Percentiles rank a stretch among this genome's conserved stretches.
phyloP scores from a whole-genome alignment of 1,140 invertebrate species.

The Drosophila ohnishii region DNA sequence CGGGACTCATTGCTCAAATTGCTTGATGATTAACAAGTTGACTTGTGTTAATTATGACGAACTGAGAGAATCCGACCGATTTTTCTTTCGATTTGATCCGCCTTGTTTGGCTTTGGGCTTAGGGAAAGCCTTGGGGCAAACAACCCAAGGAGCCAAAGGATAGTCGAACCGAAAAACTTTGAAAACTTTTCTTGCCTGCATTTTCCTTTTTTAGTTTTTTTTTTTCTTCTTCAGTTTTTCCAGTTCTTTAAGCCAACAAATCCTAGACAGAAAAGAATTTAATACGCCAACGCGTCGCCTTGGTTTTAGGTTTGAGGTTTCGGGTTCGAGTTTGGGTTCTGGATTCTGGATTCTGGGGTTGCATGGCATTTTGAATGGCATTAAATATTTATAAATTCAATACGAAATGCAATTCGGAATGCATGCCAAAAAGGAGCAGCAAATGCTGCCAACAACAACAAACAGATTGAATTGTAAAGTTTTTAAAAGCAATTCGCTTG shows the following conservation, averaged over 20 bases:
- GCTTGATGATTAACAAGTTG: conserved; percentile 80
- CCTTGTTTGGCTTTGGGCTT: conserved; percentile 33
- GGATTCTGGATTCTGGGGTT: conserved; percentile 46
- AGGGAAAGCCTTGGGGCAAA: conserved; percentile 60
- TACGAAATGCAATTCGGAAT: conserved; percentile 81
- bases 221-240: no score
- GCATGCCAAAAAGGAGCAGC: conserved; percentile 65
- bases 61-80: conserved; percentile 39
- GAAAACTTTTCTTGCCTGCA: conserved; percentile 27
- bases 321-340: not conserved
- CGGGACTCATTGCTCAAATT: conserved; percentile 55
- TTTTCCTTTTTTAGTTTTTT: conserved; percentile 19
- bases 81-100: conserved; percentile 11
- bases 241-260: conserved; percentile 37
- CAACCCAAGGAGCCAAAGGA: conserved; percentile 2
- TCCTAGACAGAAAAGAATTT: conserved; percentile 68
- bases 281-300: conserved; percentile 54
- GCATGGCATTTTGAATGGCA: conserved; percentile 82
- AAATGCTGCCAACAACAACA: conserved; percentile 6
- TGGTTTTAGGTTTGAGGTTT: not conserved
- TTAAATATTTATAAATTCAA: conserved; percentile 83
- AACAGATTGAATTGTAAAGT: conserved; percentile 78
- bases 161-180: not conserved
- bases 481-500: conserved; percentile 63
- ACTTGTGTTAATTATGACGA: conserved; percentile 75